Evolutionary conservation across 1,140 invertebrate genomes (phyloP).

Genomic region (Eufriesea mexicana): DNA sequence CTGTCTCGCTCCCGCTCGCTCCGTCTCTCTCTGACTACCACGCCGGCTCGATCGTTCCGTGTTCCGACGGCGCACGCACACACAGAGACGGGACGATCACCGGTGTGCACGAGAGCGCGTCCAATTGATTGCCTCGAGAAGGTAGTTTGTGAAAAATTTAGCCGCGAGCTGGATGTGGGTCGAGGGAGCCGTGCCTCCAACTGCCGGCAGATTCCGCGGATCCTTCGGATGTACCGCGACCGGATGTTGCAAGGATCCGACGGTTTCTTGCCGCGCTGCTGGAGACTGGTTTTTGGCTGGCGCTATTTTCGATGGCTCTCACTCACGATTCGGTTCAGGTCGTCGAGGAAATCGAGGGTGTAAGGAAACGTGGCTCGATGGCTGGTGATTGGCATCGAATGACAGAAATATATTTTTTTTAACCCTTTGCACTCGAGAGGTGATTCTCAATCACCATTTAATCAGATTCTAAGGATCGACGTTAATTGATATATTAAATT

Average conservation of each 20-base stretch:
- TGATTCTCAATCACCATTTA: no score
- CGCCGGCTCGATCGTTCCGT: not conserved
- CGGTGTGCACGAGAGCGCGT: slow-evolving; percentile 22
- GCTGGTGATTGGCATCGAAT: no score
- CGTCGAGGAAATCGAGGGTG: no score
- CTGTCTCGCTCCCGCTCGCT: not conserved
- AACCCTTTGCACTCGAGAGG: no score
- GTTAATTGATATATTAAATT: no score
- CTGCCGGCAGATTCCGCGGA: not conserved
- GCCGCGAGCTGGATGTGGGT: slow-evolving; percentile 16
- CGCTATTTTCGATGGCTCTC: no score
- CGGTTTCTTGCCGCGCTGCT: no score
- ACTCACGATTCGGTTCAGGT: no score
- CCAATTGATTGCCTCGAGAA: slow-evolving; percentile 37
- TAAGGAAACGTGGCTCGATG: no score
- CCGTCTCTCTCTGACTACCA: not conserved
- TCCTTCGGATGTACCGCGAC: not conserved
- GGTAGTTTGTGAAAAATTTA: slow-evolving; percentile 45
- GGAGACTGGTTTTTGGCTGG: no score
- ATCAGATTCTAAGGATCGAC: no score
- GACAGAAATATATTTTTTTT: no score
- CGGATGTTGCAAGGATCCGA: not conserved
- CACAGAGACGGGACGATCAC: slow-evolving; percentile 2
- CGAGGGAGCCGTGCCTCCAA: not conserved
- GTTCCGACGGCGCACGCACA: not conserved